Conservation (phyloP, 1,140 invertebrate species). For the Drosophila cardini region DNA sequence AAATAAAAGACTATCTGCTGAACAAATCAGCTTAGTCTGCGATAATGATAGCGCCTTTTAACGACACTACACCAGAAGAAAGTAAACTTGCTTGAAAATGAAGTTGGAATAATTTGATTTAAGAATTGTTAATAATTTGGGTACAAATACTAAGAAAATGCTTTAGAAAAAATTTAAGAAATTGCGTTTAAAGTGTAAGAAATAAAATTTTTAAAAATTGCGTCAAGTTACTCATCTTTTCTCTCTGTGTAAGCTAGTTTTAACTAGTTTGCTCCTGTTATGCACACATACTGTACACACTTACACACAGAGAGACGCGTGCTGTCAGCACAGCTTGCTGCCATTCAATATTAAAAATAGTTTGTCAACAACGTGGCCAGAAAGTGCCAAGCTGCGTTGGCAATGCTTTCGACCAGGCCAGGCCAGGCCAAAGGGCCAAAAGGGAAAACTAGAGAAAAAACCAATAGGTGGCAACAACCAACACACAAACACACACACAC, state of each 20-base stretch:
- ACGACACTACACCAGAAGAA: neutral
- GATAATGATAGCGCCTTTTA: constrained; percentile 6
- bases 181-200: too few relatives aligned
- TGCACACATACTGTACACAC: neutral
- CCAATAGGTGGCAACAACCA: constrained; percentile 9
- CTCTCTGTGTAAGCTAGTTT: neutral
- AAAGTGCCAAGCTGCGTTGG: constrained; percentile 64
- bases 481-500: neutral
- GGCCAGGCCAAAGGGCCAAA: constrained; percentile 6
- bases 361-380: constrained; percentile 74
- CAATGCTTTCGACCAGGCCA: constrained; percentile 16
- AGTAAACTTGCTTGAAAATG: too few relatives aligned
- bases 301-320: constrained; percentile 12
- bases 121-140: too few relatives aligned
- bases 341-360: constrained; percentile 76
- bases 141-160: too few relatives aligned
- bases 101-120: too few relatives aligned
- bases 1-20: constrained; percentile 6
- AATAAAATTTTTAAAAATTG: too few relatives aligned
- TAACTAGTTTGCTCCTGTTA: constrained; percentile 9
- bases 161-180: too few relatives aligned
- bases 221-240: too few relatives aligned
- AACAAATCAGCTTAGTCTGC: neutral
- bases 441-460: constrained; percentile 19
- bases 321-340: constrained; percentile 42